Evolutionary conservation across 2,797 vertebrate species (phyloP), one percentile per base, ranked within the genome.

Genomic region (Cirrhinus molitorella): DNA sequence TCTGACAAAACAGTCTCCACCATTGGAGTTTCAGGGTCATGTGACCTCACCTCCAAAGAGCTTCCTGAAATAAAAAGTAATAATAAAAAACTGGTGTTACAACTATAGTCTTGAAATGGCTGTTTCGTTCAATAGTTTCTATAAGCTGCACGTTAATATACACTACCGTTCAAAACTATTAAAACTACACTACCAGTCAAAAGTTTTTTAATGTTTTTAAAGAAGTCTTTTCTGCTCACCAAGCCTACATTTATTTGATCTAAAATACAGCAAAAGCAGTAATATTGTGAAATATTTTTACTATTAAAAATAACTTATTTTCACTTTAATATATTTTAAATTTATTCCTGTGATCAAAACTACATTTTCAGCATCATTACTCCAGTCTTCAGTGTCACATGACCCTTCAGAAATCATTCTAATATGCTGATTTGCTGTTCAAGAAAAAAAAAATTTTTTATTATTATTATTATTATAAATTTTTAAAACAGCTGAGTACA

Each of bases 1-100:
- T 95, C 95, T 72, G 95, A 95, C 66, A 95, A 88, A 16, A 93
- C 83, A 0, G 92, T 90, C 85, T 95, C 93, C 74, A 90, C 43
- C 72, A 91, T n/a, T 40, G 87, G 86, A 61, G 90, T 84, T 80
- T 88, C 86, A 23, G 25, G 23, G 25, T 93, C 93, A 87, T 86
- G 88, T 28, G 86, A 78, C 85, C 92, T 94, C 40, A 91, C 85
- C 79, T 94, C 93, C 23, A 47, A 76, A 51, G 90, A 82, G 65
- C 91, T 92, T 87, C 92, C 95, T 95, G 89, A 74, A 91, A 90
- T 31, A 87, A n/a, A n/a, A n/a, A n/a, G n/a, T n/a, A n/a, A n/a
- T n/a, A n/a, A n/a, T n/a, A n/a, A n/a, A n/a, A n/a, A n/a, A n/a
- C n/a, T n/a, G n/a, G n/a, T 3, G 25, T 53, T 73, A n/a, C 11